Percentiles rank a stretch among this genome's conserved stretches.
phyloP scores from a whole-genome alignment of 2,797 vertebrate species.

The Clamator glandarius region DNA sequence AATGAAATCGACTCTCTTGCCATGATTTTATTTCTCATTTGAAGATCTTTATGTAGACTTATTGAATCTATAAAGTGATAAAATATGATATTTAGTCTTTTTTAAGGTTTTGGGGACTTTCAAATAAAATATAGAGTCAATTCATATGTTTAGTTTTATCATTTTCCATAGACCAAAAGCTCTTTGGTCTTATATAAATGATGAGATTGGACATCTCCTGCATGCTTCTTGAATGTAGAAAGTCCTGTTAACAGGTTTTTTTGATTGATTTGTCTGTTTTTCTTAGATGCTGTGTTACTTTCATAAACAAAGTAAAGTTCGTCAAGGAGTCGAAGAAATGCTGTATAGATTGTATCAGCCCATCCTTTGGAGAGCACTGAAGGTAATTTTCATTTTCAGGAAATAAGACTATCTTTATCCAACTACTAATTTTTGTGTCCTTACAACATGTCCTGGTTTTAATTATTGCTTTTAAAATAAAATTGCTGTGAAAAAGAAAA shows the following conservation, averaged over 20 bases:
- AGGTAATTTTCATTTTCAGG: constrained; percentile 73
- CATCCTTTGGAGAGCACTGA: constrained; percentile 92
- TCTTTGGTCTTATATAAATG: background rate
- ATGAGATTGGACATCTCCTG: background rate
- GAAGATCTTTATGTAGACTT: background rate
- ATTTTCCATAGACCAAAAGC: background rate
- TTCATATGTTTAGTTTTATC: background rate
- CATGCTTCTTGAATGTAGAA: background rate
- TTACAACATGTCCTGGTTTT: background rate
- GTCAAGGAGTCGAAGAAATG: constrained; percentile 90
- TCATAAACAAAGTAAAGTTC: constrained; percentile 88
- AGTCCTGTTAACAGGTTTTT: background rate
- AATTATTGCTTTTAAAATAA: background rate
- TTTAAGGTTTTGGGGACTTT: background rate
- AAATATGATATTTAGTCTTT: background rate
- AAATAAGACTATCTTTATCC: background rate
- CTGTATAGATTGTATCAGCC: constrained; percentile 90
- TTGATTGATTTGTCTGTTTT: background rate
- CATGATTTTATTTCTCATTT: background rate
- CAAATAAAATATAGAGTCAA: background rate
- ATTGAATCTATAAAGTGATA: background rate
- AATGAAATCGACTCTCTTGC: background rate
- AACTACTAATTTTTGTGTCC: background rate
- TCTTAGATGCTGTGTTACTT: constrained; percentile 89
- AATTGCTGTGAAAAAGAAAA: background rate